phyloP scores from a whole-genome alignment of 2,888 invertebrate species.

The Urechis unicinctus region DNA sequence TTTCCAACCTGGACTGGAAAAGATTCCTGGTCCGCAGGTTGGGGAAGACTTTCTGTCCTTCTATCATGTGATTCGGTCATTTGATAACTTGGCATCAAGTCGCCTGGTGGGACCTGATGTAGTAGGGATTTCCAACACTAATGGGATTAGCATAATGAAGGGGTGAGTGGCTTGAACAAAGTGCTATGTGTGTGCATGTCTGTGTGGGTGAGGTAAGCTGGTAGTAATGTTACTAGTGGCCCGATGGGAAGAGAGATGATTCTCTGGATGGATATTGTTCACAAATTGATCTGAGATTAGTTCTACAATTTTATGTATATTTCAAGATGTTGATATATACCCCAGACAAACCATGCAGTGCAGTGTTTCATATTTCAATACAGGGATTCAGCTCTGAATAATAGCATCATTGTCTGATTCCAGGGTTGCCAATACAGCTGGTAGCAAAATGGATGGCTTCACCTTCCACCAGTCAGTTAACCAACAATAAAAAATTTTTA shows the following conservation, averaged over 20 bases:
- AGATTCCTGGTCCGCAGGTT: background rate
- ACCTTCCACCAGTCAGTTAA: background rate
- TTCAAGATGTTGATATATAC: too few species aligned
- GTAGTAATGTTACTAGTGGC: too few species aligned
- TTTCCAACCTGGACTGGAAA: background rate
- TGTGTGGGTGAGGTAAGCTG: too few species aligned
- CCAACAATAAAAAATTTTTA: background rate
- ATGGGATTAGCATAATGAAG: background rate
- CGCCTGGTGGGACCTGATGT: background rate
- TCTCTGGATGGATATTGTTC: too few species aligned
- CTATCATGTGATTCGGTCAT: background rate
- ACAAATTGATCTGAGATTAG: too few species aligned
- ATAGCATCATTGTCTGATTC: background rate
- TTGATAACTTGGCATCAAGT: background rate
- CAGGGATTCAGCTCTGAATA: too few species aligned
- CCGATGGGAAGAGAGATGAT: too few species aligned
- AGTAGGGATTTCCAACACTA: background rate
- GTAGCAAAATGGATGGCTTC: background rate
- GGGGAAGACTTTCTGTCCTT: background rate
- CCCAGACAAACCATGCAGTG: too few species aligned
- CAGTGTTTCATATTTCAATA: background rate
- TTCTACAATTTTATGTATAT: too few species aligned
- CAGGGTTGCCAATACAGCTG: background rate
- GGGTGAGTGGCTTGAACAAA: background rate
- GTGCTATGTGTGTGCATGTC: too few species aligned